Percentiles rank a stretch among this genome's conserved stretches.
Evolutionary conservation across 2,888 invertebrate genomes (phyloP).

Genomic region (Coleophora flavipennella): DNA sequence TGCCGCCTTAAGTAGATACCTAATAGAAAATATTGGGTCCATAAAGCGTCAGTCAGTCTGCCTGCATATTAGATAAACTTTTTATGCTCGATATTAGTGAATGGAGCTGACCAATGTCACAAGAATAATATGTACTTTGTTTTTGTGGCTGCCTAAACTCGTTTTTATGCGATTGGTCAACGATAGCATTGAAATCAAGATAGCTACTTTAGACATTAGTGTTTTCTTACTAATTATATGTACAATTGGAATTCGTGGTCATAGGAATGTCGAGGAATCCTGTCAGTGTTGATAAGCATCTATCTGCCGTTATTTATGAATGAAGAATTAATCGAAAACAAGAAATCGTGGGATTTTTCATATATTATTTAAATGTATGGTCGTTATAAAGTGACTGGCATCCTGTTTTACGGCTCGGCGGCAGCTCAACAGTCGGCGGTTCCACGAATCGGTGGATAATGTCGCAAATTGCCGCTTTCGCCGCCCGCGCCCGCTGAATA

Average conservation of each 20-base stretch:
- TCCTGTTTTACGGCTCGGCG: conserved; percentile 64
- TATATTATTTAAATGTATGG: conserved; percentile 58
- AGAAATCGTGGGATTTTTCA: too few species aligned
- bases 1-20: too few species aligned
- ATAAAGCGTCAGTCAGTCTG: conserved; percentile 9
- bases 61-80: conserved; percentile 8
- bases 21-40: conserved; percentile 11
- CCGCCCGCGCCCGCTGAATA: conserved; percentile 66
- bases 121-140: neutral
- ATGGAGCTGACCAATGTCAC: conserved; percentile 7
- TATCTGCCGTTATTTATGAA: too few species aligned
- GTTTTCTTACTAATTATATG: too few species aligned
- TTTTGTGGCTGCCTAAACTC: too few species aligned
- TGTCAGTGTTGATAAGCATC: too few species aligned
- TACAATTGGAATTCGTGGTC: too few species aligned
- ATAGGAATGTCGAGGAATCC: too few species aligned
- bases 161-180: too few species aligned
- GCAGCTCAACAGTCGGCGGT: conserved; percentile 57
- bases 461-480: conserved; percentile 73
- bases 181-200: too few species aligned
- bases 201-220: too few species aligned
- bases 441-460: conserved; percentile 69
- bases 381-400: conserved; percentile 61
- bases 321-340: too few species aligned
- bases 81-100: conserved; percentile 7